Conservation (phyloP, 2,113 vertebrate genomes). For the Pheucticus melanocephalus region DNA sequence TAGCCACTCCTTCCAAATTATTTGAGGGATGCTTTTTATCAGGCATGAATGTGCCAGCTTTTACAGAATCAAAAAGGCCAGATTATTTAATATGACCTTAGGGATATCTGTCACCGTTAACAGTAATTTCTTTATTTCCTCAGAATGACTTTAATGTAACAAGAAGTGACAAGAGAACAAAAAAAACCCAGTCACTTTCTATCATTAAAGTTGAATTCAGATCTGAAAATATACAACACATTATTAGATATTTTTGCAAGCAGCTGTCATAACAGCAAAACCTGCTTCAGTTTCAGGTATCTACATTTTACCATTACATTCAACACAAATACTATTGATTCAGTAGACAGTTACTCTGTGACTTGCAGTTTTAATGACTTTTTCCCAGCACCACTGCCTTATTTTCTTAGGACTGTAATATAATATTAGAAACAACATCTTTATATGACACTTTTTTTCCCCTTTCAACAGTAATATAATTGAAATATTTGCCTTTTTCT, state of each 20-base stretch:
- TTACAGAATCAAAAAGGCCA: neutral
- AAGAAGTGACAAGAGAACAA: neutral
- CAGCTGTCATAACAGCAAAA: neutral
- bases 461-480: neutral
- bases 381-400: neutral
- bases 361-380: neutral
- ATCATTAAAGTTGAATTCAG: neutral
- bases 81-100: neutral
- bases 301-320: neutral
- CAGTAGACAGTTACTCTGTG: neutral
- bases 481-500: neutral
- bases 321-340: neutral
- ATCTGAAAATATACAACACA: neutral
- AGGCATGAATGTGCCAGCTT: neutral
- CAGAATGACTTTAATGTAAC: neutral
- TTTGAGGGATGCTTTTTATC: neutral
- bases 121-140: neutral
- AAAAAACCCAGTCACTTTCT: neutral
- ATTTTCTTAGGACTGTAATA: neutral
- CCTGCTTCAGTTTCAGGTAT: neutral
- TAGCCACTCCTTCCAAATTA: neutral
- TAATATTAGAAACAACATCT: neutral
- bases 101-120: neutral
- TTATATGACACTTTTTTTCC: neutral
- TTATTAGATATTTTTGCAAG: neutral